phyloP scores from a whole-genome alignment of 2,113 vertebrate genomes.

The Caranx ignobilis region DNA sequence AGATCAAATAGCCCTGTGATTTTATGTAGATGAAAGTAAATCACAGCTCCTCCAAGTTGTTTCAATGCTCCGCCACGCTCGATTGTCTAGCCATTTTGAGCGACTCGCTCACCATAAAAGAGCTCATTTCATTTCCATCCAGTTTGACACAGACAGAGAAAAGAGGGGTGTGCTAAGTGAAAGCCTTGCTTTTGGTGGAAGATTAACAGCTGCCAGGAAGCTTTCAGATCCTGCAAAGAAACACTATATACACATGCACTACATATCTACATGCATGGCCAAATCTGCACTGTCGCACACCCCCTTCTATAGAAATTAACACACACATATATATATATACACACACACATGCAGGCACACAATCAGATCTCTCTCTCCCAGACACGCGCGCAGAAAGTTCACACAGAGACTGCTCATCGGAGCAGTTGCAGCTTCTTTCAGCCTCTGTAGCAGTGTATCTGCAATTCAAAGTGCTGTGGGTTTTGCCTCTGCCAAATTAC shows the following conservation, averaged over 20 bases:
- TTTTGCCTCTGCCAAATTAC: conserved; percentile 81
- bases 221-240: conserved; percentile 49
- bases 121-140: conserved; percentile 65
- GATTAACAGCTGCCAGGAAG: conserved; percentile 68
- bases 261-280: conserved; percentile 29
- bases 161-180: conserved; percentile 59
- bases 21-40: conserved; percentile 76
- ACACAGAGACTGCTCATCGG: conserved; percentile 46
- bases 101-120: conserved; percentile 54
- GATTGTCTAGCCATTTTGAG: conserved; percentile 66
- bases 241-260: conserved; percentile 12
- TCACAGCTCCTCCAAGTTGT: conserved; percentile 64
- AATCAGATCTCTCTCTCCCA: conserved; percentile 13
- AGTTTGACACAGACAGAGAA: conserved; percentile 65
- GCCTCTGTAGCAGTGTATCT: conserved; percentile 70
- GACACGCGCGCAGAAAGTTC: conserved; percentile 45
- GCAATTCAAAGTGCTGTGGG: conserved; percentile 77
- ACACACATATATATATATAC: neutral
- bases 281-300: conserved; percentile 14
- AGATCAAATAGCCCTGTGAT: conserved; percentile 71
- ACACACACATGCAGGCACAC: conserved; percentile 16
- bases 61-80: conserved; percentile 63
- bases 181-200: conserved; percentile 66
- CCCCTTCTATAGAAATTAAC: neutral
- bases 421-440: conserved; percentile 66